phyloP scores from a whole-genome alignment of 30 jellyfish, hydroid and myxozoan genomes.

The Morbakka virulenta region DNA sequence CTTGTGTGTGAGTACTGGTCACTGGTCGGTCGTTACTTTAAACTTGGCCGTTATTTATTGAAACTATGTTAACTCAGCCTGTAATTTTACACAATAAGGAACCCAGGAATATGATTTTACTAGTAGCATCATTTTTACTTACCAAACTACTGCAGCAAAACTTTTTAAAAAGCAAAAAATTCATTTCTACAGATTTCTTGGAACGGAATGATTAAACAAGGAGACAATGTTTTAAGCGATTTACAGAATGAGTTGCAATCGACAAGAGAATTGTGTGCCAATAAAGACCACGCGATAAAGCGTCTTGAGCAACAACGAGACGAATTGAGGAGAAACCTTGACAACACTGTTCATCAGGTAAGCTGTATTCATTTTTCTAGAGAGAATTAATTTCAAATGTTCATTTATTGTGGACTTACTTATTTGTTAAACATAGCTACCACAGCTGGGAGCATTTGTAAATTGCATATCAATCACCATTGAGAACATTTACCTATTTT shows the following conservation, averaged over 20 bases:
- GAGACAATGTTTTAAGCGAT: slow-evolving; percentile 28
- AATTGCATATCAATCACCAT: too few species aligned
- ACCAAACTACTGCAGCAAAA: too few species aligned
- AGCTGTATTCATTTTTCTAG: neutral
- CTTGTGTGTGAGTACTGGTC: too few species aligned
- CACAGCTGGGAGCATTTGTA: too few species aligned
- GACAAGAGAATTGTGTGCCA: slow-evolving; percentile 31
- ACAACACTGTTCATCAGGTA: slow-evolving; percentile 64
- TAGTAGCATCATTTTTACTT: too few species aligned
- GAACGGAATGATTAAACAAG: slow-evolving; percentile 19
- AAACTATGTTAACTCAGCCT: too few species aligned
- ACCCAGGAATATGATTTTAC: too few species aligned
- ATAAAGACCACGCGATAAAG: slow-evolving; percentile 28
- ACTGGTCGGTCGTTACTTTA: too few species aligned
- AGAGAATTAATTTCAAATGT: neutral
- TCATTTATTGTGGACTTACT: neutral
- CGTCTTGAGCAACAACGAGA: slow-evolving; percentile 39
- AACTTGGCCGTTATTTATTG: too few species aligned
- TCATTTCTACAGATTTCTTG: slow-evolving; percentile 35
- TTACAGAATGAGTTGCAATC: slow-evolving; percentile 25
- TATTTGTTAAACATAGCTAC: neutral
- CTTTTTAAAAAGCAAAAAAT: too few species aligned
- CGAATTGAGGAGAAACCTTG: slow-evolving; percentile 39
- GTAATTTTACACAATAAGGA: too few species aligned
- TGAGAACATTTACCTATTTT: too few species aligned